These are phyloP conservation scores for Drosophila peninsularis DNA, from an alignment of 2,888 invertebrate genomes.

Conservation along the genomic window DNA sequence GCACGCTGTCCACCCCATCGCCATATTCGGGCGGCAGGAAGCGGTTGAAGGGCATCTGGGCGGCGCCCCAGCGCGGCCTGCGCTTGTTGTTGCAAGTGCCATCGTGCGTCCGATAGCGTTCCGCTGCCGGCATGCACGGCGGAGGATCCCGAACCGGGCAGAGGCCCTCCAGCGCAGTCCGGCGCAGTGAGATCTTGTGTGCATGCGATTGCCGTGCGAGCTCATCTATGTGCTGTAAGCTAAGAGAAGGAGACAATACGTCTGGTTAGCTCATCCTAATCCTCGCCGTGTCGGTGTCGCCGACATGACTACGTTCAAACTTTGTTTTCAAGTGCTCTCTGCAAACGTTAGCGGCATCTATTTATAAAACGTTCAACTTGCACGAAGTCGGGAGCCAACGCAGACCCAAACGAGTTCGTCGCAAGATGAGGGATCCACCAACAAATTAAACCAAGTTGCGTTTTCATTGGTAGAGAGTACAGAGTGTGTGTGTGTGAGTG, in stretches of 20 bases:
- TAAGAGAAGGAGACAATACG: constrained; percentile 45
- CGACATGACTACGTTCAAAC: constrained; percentile 68
- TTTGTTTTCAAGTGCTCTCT: constrained; percentile 73
- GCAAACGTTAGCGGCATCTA: constrained; percentile 67
- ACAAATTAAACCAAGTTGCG: constrained; percentile 55
- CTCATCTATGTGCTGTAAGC: constrained; percentile 82
- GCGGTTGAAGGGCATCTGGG: constrained; percentile 92
- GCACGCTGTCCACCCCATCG: constrained; percentile 87
- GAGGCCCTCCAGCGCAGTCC: constrained; percentile 83
- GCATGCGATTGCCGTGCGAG: constrained; percentile 83
- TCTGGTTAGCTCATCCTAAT: constrained; percentile 25
- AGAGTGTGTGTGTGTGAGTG: constrained; percentile 13
- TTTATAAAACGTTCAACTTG: constrained; percentile 77
- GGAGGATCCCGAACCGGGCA: constrained; percentile 89
- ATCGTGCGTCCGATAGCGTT: constrained; percentile 92
- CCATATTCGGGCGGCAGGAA: constrained; percentile 93
- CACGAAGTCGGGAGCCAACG: constrained; percentile 37
- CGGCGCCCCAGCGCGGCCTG: constrained; percentile 91
- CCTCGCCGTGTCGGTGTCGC: constrained; percentile 24
- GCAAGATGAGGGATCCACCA: constrained; percentile 61
- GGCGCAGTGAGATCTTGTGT: constrained; percentile 82
- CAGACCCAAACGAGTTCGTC: constrained; percentile 60
- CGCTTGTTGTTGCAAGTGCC: constrained; percentile 95
- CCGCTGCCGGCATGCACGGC: constrained; percentile 89
- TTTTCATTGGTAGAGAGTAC: constrained; percentile 24